Percentiles rank a stretch among this genome's conserved stretches.
Evolutionary conservation across 2,888 invertebrate genomes (phyloP).

Genomic region (Cloeon dipterum): DNA sequence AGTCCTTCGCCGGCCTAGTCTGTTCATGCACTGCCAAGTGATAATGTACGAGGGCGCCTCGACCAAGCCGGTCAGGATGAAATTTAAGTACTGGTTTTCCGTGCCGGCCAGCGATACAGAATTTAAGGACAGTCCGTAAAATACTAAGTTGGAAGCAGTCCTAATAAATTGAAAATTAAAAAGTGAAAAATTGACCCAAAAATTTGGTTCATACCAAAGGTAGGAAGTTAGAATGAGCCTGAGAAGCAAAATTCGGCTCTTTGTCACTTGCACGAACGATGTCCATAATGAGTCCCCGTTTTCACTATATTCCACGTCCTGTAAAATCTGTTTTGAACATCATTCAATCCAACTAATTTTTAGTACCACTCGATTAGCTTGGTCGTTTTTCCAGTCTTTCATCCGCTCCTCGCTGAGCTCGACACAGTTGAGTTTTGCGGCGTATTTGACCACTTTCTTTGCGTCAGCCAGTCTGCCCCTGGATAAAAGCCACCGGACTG

Average conservation of each 20-base stretch:
- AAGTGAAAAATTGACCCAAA: not conserved
- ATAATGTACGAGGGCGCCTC: slow-evolving; percentile 51
- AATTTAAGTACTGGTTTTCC: slow-evolving; percentile 48
- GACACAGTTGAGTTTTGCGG: slow-evolving; percentile 3
- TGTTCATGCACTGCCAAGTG: slow-evolving; percentile 35
- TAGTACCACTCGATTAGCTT: not conserved
- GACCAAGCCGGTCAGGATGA: slow-evolving; percentile 37
- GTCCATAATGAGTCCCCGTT: not conserved
- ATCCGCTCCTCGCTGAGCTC: not conserved
- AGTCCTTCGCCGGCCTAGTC: slow-evolving; percentile 21
- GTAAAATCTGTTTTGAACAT: not conserved
- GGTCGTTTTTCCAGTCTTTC: not conserved
- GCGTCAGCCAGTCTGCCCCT: slow-evolving; percentile 1
- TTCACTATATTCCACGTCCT: too few relatives aligned
- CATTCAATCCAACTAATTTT: too few relatives aligned
- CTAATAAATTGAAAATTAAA: too few relatives aligned
- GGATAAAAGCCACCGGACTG: slow-evolving; percentile 5
- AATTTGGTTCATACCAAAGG: slow-evolving; percentile 29
- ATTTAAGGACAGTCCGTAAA: slow-evolving; percentile 58
- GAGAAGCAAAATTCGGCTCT: not conserved
- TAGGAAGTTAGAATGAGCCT: slow-evolving; percentile 34
- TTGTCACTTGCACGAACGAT: not conserved
- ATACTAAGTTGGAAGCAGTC: slow-evolving; percentile 52
- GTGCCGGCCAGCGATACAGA: slow-evolving; percentile 43
- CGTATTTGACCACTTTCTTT: not conserved